Evolutionary conservation across 2,113 vertebrate species (phyloP).

Genomic region (Rhegmatorhina hoffmannsi): DNA sequence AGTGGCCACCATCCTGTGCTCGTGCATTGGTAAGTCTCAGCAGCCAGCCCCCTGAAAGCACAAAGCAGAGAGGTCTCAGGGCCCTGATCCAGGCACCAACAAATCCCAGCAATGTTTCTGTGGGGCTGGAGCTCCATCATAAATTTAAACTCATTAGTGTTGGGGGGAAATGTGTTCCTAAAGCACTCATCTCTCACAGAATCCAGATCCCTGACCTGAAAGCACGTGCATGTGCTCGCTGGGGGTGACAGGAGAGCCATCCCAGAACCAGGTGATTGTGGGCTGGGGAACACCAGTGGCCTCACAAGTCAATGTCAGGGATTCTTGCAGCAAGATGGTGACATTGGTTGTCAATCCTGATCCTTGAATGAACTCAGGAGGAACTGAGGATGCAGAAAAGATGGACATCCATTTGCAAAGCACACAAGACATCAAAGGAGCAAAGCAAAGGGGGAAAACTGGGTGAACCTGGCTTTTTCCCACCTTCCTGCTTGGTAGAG

Average conservation of each 20-base stretch:
- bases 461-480: not conserved
- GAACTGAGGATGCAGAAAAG: constrained; percentile 70
- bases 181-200: rapidly evolving
- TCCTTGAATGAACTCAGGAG: constrained; percentile 80
- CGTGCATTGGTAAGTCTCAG: constrained; percentile 41
- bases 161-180: rapidly evolving
- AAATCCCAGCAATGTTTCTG: not conserved
- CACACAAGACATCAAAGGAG: not conserved
- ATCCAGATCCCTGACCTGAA: constrained; percentile 62
- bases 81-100: not conserved
- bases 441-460: not conserved
- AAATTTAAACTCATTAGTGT: not conserved
- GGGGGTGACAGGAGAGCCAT: constrained; percentile 71
- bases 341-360: not conserved
- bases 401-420: not conserved
- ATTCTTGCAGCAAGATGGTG: constrained; percentile 37
- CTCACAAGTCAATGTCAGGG: constrained; percentile 72
- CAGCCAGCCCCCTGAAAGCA: constrained; percentile 70
- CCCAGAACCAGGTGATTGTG: constrained; percentile 61
- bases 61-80: not conserved
- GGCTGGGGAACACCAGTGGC: constrained; percentile 68
- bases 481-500: not conserved
- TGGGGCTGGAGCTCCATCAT: not conserved
- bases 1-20: constrained; percentile 69
- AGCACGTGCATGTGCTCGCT: constrained; percentile 74